These are phyloP conservation scores for Drosophila auraria DNA, from an alignment of 1,140 invertebrate genomes.

Conservation along the genomic window DNA sequence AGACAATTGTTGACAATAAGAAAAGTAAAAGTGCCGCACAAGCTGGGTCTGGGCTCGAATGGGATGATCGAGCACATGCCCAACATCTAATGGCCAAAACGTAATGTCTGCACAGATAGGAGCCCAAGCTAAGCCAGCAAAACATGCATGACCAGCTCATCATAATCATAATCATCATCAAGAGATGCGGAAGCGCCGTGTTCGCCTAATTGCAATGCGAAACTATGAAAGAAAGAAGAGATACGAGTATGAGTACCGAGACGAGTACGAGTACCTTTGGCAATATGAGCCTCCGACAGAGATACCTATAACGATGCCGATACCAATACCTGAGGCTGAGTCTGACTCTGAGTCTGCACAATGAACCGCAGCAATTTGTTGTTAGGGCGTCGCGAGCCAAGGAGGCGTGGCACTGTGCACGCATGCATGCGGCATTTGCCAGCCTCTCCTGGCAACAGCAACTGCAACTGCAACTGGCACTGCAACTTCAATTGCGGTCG, in stretches of 20 bases:
- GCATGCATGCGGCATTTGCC: slow-evolving; percentile 59
- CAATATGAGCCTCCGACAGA: slow-evolving; percentile 40
- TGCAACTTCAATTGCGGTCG: slow-evolving; percentile 14
- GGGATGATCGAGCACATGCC: slow-evolving; percentile 46
- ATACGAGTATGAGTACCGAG: background rate
- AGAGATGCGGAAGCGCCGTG: slow-evolving; percentile 39
- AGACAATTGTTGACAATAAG: slow-evolving; percentile 68
- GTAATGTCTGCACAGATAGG: slow-evolving; percentile 18
- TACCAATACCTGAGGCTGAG: background rate
- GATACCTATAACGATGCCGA: slow-evolving; percentile 11
- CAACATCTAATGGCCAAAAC: slow-evolving; percentile 35
- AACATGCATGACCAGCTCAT: slow-evolving; percentile 39
- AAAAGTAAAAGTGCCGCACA: slow-evolving; percentile 71
- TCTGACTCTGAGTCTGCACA: slow-evolving; percentile 35
- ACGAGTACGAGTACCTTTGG: slow-evolving; percentile 42
- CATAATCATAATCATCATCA: slow-evolving; percentile 48
- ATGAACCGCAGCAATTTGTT: slow-evolving; percentile 49
- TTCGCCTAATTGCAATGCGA: slow-evolving; percentile 59
- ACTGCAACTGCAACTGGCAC: slow-evolving; percentile 6
- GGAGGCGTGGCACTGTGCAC: slow-evolving; percentile 65
- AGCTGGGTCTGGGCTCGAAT: slow-evolving; percentile 28
- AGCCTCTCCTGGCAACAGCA: slow-evolving; percentile 9
- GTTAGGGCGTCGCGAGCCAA: slow-evolving; percentile 1
- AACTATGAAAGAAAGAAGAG: slow-evolving; percentile 33
- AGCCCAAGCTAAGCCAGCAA: background rate